Evolutionary conservation across 2,888 invertebrate genomes (phyloP), one percentile per base, ranked within the genome.

Genomic region (Tiliacea citrago): DNA sequence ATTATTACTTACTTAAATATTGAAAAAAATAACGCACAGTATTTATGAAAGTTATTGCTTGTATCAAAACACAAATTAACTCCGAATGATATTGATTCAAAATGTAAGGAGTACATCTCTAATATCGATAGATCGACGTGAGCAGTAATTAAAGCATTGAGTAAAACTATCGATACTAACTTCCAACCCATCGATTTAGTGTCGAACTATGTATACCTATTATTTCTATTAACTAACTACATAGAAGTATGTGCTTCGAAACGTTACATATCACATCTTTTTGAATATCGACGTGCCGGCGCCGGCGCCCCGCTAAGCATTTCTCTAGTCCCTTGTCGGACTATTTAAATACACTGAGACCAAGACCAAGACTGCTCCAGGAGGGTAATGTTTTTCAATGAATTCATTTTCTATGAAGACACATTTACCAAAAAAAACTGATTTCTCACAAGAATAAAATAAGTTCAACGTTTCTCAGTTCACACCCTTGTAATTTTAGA

Each of bases 401-500:
- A 0, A 61, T n/a, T 16, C n/a, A 61, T 61, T 62, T 61, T 47
- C 53, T 13, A 49, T 42, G 42, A 51, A 55, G 21, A 47, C 47
- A 39, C 35, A 24, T 61, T 68, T 51, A 35, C 35, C 24, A 51
- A 35, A 35, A 42, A 35, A 42, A 35, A 73, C 35, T 18, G 53
- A 18, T 71, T 58, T 58, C 7, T 57, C 24, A 45, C 29, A 75
- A 75, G 18, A 68, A 70, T 58, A 78, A 12, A 66, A 68, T 39
- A 65, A 53, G 29, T 68, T 16, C 1, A 68, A 82, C 55, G 61
- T 71, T 74, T 81, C 76, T 51, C 61, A 77, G 72, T 65, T 77
- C 71, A 72, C 58, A 75, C 75, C 39, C 39, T 68, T 75, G 86
- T 85, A 88, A 91, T 86, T 88, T 89, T 91, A 92, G 79, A 91